phyloP scores from a whole-genome alignment of 2,888 invertebrate genomes.

The Dyspetes luteomarginatus region DNA sequence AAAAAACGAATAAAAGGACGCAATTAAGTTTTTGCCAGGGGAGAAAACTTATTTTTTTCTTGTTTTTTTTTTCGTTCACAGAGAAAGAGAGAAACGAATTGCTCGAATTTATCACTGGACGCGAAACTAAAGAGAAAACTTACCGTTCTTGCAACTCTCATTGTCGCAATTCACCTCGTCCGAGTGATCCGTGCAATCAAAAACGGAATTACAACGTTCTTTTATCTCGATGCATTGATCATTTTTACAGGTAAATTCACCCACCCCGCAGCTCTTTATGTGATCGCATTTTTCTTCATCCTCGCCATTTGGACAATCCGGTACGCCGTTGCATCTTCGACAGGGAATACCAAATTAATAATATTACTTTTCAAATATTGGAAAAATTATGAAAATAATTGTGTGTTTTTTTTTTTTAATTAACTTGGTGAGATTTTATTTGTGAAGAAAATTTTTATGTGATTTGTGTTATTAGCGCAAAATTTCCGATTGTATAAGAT shows the following conservation, averaged over 20 bases:
- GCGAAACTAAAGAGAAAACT: background rate
- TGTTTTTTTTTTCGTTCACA: background rate
- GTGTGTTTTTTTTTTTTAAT: background rate
- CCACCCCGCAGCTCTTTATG: constrained; percentile 79
- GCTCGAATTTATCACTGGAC: background rate
- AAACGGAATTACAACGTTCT: constrained; percentile 84
- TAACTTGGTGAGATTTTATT: too few species aligned
- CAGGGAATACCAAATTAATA: background rate
- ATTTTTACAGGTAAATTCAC: constrained; percentile 85
- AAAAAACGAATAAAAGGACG: constrained; percentile 14
- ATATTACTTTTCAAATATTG: background rate
- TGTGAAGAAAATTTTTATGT: too few species aligned
- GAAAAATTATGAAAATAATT: background rate
- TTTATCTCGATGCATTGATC: constrained; percentile 84
- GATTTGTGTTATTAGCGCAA: too few species aligned
- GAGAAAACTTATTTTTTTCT: background rate
- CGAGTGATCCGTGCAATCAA: constrained; percentile 85
- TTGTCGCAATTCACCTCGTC: constrained; percentile 85
- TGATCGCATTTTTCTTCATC: constrained; percentile 85
- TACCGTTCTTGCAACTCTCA: constrained; percentile 65
- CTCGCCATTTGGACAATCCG: constrained; percentile 85
- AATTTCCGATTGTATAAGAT: too few species aligned
- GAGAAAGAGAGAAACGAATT: background rate
- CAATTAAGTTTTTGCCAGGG: constrained; percentile 16
- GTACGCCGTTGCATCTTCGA: constrained; percentile 84